A percentile compares a stretch with the other conserved stretches of the same genome.
Evolutionary conservation across 1,140 invertebrate genomes (phyloP).

Genomic region (Philaenus spumarius): DNA sequence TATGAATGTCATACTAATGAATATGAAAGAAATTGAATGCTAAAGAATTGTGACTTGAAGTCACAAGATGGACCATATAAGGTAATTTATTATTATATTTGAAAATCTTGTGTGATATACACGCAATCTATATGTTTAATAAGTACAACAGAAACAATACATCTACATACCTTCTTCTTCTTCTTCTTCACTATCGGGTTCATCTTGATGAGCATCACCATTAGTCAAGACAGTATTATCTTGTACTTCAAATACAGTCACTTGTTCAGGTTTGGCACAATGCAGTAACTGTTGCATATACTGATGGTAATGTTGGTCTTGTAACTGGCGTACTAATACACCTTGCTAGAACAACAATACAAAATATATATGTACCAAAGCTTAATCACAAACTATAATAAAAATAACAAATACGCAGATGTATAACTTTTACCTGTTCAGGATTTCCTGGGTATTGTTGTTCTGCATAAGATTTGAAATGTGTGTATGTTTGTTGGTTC

Average conservation of each 20-base stretch:
- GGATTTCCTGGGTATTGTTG: slow-evolving; percentile 92
- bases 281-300: slow-evolving; percentile 83
- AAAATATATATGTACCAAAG: neutral
- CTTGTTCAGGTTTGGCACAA: neutral
- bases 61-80: too few relatives aligned
- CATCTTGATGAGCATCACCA: slow-evolving; percentile 9
- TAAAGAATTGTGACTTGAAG: too few relatives aligned
- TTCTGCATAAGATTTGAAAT: slow-evolving; percentile 91
- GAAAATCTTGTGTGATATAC: too few relatives aligned
- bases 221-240: neutral
- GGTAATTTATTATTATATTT: too few relatives aligned
- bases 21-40: too few relatives aligned
- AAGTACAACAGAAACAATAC: too few relatives aligned
- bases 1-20: too few relatives aligned
- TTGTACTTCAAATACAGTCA: neutral
- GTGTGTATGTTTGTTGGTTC: slow-evolving; percentile 92
- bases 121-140: too few relatives aligned
- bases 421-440: slow-evolving; percentile 53
- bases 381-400: neutral
- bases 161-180: neutral
- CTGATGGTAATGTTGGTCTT: slow-evolving; percentile 97
- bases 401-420: neutral
- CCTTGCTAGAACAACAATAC: slow-evolving; percentile 60
- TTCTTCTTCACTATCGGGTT: slow-evolving; percentile 15
- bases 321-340: slow-evolving; percentile 82